Evolutionary conservation across 2,113 vertebrate genomes (phyloP).

Genomic region (Prinia subflava): DNA sequence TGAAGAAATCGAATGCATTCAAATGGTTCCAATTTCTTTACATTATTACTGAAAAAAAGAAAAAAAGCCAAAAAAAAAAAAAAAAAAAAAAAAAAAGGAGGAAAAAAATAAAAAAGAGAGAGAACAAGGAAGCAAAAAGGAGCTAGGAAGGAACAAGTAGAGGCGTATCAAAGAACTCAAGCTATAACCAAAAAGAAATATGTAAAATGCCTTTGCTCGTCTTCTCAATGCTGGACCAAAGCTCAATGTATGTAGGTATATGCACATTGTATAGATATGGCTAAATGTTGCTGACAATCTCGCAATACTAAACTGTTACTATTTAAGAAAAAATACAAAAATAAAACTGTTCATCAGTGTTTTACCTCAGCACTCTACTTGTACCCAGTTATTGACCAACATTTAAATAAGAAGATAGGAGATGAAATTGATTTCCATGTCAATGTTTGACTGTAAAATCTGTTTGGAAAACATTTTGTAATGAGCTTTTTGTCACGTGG

Average conservation of each 20-base stretch:
- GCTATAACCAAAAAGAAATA: slow-evolving; percentile 95
- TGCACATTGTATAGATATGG: slow-evolving; percentile 98
- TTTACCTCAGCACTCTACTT: slow-evolving; percentile 93
- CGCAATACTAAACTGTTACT: slow-evolving; percentile 86
- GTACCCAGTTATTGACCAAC: slow-evolving; percentile 79
- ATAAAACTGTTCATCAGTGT: slow-evolving; percentile 80
- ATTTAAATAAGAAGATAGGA: slow-evolving; percentile 67
- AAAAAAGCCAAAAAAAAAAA: slow-evolving; percentile 56
- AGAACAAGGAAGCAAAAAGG: slow-evolving; percentile 71
- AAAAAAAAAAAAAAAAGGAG: background rate
- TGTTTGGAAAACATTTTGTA: slow-evolving; percentile 81
- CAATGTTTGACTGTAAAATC: slow-evolving; percentile 78
- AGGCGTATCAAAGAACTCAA: slow-evolving; percentile 86
- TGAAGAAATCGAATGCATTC: slow-evolving; percentile 61
- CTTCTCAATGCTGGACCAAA: slow-evolving; percentile 98
- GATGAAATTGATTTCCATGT: slow-evolving; percentile 77
- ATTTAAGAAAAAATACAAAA: slow-evolving; percentile 73
- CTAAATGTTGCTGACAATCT: slow-evolving; percentile 99
- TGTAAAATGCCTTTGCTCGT: slow-evolving; percentile 87
- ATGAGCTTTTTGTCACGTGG: slow-evolving; percentile 81
- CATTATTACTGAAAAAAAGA: background rate
- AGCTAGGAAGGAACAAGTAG: slow-evolving; percentile 79
- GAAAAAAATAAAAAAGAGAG: background rate
- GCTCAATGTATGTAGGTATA: slow-evolving; percentile 94
- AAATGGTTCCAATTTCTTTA: slow-evolving; percentile 64